These are phyloP conservation scores for Gymnopithys bicolor DNA, from an alignment of 2,797 vertebrate genomes.

Conservation along the genomic window DNA sequence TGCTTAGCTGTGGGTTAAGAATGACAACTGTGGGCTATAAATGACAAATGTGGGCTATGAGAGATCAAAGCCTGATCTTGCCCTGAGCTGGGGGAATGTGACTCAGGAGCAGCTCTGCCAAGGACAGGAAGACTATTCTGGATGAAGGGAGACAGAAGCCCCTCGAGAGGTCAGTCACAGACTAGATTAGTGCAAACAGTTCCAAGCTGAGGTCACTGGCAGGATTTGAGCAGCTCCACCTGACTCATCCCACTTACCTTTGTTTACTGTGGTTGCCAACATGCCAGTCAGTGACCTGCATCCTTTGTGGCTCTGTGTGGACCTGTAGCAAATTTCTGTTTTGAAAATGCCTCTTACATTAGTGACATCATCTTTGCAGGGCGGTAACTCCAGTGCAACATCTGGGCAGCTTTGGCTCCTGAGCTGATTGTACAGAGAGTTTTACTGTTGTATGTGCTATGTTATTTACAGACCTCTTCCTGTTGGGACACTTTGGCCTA, in stretches of 20 bases:
- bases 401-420: neutral
- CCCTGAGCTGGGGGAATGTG: too few relatives aligned
- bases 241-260: neutral
- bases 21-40: too few relatives aligned
- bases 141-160: too few relatives aligned
- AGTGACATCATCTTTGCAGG: neutral
- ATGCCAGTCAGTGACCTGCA: neutral
- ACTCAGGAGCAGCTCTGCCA: too few relatives aligned
- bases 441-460: neutral
- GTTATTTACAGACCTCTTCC: neutral
- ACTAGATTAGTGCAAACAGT: neutral
- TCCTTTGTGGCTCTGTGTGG: neutral
- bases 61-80: too few relatives aligned
- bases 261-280: accelerated
- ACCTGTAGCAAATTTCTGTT: neutral
- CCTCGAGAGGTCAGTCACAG: too few relatives aligned
- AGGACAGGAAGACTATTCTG: too few relatives aligned
- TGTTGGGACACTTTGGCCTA: neutral
- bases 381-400: neutral
- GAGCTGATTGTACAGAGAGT: neutral
- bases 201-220: neutral
- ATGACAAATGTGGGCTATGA: too few relatives aligned
- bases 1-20: neutral
- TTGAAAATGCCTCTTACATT: neutral
- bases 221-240: neutral